phyloP scores from a whole-genome alignment of 2,113 vertebrate species.

The Psittacus erithacus region DNA sequence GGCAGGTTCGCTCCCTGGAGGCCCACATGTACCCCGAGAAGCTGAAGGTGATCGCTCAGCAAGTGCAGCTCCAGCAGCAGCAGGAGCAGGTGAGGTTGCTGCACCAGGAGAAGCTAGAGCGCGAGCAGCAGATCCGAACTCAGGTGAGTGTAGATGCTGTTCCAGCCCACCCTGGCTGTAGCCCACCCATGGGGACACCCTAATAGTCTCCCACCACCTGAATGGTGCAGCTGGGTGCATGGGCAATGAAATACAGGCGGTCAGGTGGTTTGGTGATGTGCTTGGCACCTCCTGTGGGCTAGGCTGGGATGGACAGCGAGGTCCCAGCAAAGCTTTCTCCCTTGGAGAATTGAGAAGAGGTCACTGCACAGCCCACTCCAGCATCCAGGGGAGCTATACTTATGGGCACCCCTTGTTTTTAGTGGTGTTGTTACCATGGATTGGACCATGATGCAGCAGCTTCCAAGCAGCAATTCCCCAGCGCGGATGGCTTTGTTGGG shows the following conservation, averaged over 20 bases:
- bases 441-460: rapidly evolving
- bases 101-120: constrained; percentile 87
- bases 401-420: rapidly evolving
- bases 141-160: constrained; percentile 76
- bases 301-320: rapidly evolving
- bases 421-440: too few species aligned
- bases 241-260: rapidly evolving
- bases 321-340: not conserved
- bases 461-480: not conserved
- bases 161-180: not conserved
- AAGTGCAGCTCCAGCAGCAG: constrained; percentile 90
- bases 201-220: rapidly evolving
- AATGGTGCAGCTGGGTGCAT: rapidly evolving
- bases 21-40: constrained; percentile 97
- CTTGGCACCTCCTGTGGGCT: not conserved
- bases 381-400: not conserved
- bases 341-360: not conserved
- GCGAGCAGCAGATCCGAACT: constrained; percentile 81
- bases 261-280: rapidly evolving
- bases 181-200: not conserved
- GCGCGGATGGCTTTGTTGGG: not conserved
- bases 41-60: constrained; percentile 93
- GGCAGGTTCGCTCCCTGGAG: constrained; percentile 92
- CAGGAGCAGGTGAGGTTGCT: constrained; percentile 87
- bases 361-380: rapidly evolving